Percentiles rank a stretch among this genome's conserved stretches.
phyloP scores from a whole-genome alignment of 2,113 vertebrate genomes.

The Raphicerus campestris region DNA sequence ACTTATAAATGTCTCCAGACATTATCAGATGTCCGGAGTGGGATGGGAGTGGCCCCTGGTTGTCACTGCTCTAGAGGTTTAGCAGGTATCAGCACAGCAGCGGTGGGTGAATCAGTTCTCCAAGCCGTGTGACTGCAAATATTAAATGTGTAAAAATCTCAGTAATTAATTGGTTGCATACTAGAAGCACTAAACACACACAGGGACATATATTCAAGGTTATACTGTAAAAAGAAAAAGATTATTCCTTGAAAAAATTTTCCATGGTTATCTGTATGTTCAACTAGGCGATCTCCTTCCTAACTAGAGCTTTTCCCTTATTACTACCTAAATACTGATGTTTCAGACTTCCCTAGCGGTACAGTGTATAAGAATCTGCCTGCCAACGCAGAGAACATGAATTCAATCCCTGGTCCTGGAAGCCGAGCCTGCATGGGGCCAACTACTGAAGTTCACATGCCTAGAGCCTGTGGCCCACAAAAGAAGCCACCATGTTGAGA shows the following conservation, averaged over 20 bases:
- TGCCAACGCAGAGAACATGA: neutral
- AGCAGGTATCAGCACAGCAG: neutral
- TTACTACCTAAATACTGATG: neutral
- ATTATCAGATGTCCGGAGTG: neutral
- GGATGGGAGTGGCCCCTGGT: neutral
- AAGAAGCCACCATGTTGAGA: neutral
- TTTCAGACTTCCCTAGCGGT: neutral
- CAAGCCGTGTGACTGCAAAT: neutral
- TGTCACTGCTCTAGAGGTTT: neutral
- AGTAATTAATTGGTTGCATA: neutral
- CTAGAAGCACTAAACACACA: neutral
- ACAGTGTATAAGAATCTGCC: neutral
- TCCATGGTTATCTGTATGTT: neutral
- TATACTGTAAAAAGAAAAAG: neutral
- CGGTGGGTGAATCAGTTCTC: neutral
- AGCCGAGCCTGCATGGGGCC: neutral
- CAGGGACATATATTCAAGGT: neutral
- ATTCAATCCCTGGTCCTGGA: no score
- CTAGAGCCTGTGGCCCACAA: neutral
- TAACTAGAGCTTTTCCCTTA: neutral
- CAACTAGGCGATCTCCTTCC: neutral
- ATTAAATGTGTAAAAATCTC: neutral
- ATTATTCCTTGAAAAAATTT: neutral
- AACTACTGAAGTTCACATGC: neutral
- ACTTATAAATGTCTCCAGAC: neutral